Percentiles rank a stretch among this genome's conserved stretches.
These are phyloP conservation scores for Synergus umbraculus DNA, from an alignment of 2,888 invertebrate genomes.

Conservation along the genomic window DNA sequence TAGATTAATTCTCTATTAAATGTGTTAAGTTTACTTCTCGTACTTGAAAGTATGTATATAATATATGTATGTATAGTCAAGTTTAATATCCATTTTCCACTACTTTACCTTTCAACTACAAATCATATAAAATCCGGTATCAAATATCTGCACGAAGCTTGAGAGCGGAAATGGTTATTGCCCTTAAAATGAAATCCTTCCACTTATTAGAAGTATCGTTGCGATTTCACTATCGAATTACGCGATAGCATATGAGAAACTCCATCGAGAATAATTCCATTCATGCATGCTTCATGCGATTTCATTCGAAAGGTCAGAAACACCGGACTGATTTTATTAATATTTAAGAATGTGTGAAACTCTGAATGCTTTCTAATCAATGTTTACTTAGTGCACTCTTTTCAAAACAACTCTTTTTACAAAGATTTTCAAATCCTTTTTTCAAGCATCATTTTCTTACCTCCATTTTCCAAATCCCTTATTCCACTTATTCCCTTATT, in stretches of 20 bases:
- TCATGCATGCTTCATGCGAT: background rate
- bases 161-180: slow-evolving; percentile 27
- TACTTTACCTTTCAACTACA: slow-evolving; percentile 13
- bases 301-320: background rate
- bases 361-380: no score
- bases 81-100: slow-evolving; percentile 23
- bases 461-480: no score
- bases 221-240: slow-evolving; percentile 26
- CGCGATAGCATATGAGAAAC: background rate
- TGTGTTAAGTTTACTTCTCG: slow-evolving; percentile 5
- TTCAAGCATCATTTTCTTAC: no score
- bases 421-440: no score
- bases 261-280: background rate
- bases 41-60: background rate
- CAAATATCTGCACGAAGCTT: slow-evolving; percentile 14
- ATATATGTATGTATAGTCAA: background rate
- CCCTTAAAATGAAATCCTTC: slow-evolving; percentile 26
- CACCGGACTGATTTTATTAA: background rate
- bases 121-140: slow-evolving; percentile 14
- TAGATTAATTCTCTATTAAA: background rate
- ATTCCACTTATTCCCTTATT: no score
- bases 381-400: no score
- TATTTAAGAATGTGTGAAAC: background rate
- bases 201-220: background rate
- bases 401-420: no score